Percentiles rank a stretch among this genome's conserved stretches.
phyloP scores from a whole-genome alignment of 2,113 vertebrate species.

The Oxyura jamaicensis region DNA sequence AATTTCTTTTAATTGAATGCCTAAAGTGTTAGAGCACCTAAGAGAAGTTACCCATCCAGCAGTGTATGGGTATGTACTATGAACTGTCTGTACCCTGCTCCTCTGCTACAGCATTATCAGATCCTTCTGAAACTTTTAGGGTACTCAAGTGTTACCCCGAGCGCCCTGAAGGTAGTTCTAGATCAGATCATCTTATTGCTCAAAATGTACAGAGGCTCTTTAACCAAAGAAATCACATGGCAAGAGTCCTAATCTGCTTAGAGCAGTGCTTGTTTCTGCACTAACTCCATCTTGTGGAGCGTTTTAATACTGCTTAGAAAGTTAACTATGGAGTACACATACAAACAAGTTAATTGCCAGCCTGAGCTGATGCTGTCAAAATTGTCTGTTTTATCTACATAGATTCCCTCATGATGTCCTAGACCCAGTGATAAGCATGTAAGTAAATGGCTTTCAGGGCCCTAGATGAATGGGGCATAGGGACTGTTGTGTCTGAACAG shows the following conservation, averaged over 20 bases:
- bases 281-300: accelerated
- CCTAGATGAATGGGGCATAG: neutral
- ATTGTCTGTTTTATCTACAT: neutral
- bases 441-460: neutral
- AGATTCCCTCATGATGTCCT: neutral
- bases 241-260: neutral
- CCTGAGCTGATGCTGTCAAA: neutral
- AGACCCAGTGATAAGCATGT: neutral
- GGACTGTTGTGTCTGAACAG: neutral
- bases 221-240: accelerated
- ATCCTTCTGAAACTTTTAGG: neutral
- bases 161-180: neutral
- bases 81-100: neutral
- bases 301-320: neutral
- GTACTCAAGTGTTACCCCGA: neutral
- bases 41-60: neutral
- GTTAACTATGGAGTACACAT: accelerated
- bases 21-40: accelerated
- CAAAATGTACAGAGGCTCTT: neutral
- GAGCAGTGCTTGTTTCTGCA: neutral
- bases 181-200: neutral
- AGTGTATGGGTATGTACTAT: neutral
- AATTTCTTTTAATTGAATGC: neutral
- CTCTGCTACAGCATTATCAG: neutral
- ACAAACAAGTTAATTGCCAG: neutral